phyloP scores from a whole-genome alignment of 2,113 vertebrate genomes.

The Anoplopoma fimbria region DNA sequence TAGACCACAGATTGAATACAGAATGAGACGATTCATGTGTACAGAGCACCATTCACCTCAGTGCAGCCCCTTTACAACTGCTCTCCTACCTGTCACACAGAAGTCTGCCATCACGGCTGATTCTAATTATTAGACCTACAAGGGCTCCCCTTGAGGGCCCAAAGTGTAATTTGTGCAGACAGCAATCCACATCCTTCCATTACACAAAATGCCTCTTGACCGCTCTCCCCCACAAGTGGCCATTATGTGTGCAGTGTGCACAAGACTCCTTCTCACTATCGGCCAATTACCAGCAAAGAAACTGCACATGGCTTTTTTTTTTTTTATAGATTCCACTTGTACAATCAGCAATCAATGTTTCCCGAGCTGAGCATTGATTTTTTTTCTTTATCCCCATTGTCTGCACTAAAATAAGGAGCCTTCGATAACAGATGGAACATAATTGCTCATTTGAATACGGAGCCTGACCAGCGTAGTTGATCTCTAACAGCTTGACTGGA shows the following conservation, averaged over 20 bases:
- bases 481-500: background rate
- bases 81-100: background rate
- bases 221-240: slow-evolving; percentile 6
- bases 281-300: background rate
- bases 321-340: background rate
- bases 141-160: background rate
- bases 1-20: background rate
- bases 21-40: background rate
- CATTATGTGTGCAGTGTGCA: slow-evolving; percentile 20
- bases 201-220: slow-evolving; percentile 24
- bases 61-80: background rate
- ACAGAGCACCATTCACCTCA: background rate
- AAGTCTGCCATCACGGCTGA: slow-evolving; percentile 9
- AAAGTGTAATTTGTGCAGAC: slow-evolving; percentile 21
- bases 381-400: slow-evolving; percentile 23
- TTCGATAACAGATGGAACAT: slow-evolving; percentile 19
- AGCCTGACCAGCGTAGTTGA: background rate
- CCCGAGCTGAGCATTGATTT: background rate
- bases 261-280: background rate
- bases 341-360: slow-evolving; percentile 2
- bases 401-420: background rate
- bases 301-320: background rate
- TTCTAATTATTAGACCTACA: slow-evolving; percentile 15
- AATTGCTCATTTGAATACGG: slow-evolving; percentile 14
- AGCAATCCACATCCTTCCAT: slow-evolving; percentile 13